These are phyloP conservation scores for Meloidogyne chitwoodi DNA, from an alignment of 1,140 invertebrate species.

Conservation along the genomic window DNA sequence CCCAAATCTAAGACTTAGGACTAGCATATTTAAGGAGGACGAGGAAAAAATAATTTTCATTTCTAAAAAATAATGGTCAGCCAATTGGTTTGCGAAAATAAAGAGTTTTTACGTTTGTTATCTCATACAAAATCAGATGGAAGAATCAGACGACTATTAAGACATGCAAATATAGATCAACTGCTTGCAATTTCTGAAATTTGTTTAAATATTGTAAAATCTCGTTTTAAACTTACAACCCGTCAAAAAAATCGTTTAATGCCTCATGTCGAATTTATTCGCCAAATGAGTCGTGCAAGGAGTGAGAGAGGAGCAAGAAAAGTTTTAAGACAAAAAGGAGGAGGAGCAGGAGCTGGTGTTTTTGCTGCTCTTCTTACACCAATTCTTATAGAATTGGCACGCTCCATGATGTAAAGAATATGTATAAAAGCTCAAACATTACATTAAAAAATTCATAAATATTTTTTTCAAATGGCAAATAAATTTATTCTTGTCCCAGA, in stretches of 20 bases:
- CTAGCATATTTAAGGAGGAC: slow-evolving; percentile 11
- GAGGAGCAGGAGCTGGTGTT: too few relatives aligned
- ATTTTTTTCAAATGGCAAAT: neutral
- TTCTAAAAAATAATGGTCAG: slow-evolving; percentile 14
- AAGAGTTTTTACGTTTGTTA: slow-evolving; percentile 4
- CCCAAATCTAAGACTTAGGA: slow-evolving; percentile 1
- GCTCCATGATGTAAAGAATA: too few relatives aligned
- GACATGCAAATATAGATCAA: neutral
- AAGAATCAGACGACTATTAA: neutral
- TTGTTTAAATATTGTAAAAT: too few relatives aligned
- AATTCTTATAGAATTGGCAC: too few relatives aligned
- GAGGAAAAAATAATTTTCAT: slow-evolving; percentile 20
- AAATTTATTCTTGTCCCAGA: slow-evolving; percentile 20
- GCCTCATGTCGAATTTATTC: too few relatives aligned
- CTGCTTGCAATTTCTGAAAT: slow-evolving; percentile 11
- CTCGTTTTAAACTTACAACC: too few relatives aligned
- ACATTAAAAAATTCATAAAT: neutral
- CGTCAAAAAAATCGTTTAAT: too few relatives aligned
- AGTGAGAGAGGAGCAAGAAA: too few relatives aligned
- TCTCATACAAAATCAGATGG: neutral
- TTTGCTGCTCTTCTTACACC: neutral
- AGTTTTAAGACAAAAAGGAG: too few relatives aligned
- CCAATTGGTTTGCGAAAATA: slow-evolving; percentile 4
- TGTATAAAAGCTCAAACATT: neutral
- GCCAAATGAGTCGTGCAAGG: too few relatives aligned